Evolutionary conservation across 2,113 vertebrate species (phyloP), one percentile per base, ranked within the genome.

Genomic region (Sprattus sprattus): DNA sequence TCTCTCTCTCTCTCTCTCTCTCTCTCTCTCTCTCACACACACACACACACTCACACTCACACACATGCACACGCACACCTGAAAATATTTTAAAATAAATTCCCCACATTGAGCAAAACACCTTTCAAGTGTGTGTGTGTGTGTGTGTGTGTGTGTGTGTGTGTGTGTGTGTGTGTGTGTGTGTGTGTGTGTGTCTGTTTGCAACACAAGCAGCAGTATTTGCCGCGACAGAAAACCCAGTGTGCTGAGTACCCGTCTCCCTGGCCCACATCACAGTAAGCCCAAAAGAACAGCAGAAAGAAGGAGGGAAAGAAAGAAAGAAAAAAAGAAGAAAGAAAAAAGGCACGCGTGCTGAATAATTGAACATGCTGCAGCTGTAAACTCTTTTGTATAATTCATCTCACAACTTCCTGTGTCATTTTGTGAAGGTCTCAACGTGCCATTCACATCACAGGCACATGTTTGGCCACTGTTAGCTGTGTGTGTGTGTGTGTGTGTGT

Each of bases 361-460:
- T 92, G 87, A 92, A 85, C 47, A 54, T 81, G 87, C 85, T 89
- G 89, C 91, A 91, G 91, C 90, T 91, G 88, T 87, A 89, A 91
- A 93, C 87, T 89, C 84, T 87, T 82, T 87, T 91, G 89, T 89
- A 91, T 92, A 92, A 94, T 92, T 94, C 89, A 92, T 93, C 88
- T 88, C 90, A 87, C 67, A 39, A 88, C 88, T 87, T 87, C 88
- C 87, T 85, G 81, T 87, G 45, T 86, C 85, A 83, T 89, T 81
- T 85, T 45, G 60, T 64, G 20, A 64, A 6, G 57, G 52, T 54
- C 52, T 54, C 52, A 54, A 54, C 16, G 13, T 54, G 52, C 52
- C 52, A 54, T 18, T 54, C 52, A 54, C 52, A 54, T 54, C 16
- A 54, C 52, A 54, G 52, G 20, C 57, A 64, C 20, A 9, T 20